A percentile compares a stretch with the other conserved stretches of the same genome.
Conservation (phyloP, 2,888 invertebrate species). For the Stenodera caucasica region DNA sequence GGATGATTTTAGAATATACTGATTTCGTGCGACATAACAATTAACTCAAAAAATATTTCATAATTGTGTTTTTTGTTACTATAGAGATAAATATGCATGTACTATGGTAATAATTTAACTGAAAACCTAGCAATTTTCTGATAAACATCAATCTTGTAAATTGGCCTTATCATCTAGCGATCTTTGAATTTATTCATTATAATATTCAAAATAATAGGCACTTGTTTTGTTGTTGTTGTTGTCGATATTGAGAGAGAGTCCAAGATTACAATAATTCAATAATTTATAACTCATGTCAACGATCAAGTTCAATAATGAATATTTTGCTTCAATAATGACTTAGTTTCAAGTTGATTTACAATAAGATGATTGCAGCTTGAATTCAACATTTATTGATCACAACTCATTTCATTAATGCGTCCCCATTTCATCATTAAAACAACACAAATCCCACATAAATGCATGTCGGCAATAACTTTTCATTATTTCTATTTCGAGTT, state of each 20-base stretch:
- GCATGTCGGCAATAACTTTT: background rate
- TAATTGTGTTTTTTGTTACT: background rate
- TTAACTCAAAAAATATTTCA: background rate
- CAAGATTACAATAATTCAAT: background rate
- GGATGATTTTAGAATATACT: background rate
- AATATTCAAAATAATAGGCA: background rate
- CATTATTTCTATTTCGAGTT: background rate
- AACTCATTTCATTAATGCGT: background rate
- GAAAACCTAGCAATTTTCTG: background rate
- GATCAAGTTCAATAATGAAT: background rate
- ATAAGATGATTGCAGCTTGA: background rate
- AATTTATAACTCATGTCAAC: background rate
- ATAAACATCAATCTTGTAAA: constrained; percentile 5
- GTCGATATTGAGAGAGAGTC: background rate
- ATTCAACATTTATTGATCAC: background rate
- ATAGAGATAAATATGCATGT: background rate
- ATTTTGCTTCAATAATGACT: background rate
- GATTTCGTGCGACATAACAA: background rate
- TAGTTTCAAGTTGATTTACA: background rate
- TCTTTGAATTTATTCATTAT: background rate
- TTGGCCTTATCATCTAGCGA: background rate
- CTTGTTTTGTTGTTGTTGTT: background rate
- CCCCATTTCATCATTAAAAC: background rate
- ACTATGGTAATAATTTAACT: background rate
- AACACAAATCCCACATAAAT: background rate